Percentiles rank a stretch among this genome's conserved stretches.
Evolutionary conservation across 2,888 invertebrate species (phyloP).

Genomic region (Chalcis sispes): DNA sequence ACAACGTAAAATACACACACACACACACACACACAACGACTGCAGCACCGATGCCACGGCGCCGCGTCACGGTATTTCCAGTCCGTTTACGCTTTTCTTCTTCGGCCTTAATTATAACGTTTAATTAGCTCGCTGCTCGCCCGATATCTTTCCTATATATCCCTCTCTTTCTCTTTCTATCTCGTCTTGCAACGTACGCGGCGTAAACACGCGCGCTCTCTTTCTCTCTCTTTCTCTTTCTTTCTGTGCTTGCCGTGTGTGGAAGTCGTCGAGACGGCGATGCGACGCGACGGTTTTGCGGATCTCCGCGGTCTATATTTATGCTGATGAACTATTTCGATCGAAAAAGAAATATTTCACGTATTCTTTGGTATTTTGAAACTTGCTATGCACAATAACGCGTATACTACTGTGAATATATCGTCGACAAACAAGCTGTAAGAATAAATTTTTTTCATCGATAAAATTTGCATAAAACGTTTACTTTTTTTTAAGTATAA

Average conservation of each 20-base stretch:
- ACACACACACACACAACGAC: no score
- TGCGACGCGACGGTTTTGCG: neutral
- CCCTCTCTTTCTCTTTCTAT: no score
- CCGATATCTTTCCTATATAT: no score
- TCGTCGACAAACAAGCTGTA: no score
- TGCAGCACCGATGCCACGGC: neutral
- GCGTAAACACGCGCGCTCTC: neutral
- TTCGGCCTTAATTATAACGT: constrained; percentile 52
- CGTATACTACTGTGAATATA: no score
- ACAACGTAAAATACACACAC: constrained; percentile 23
- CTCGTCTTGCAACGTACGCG: neutral
- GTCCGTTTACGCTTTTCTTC: constrained; percentile 46
- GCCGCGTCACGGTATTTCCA: constrained; percentile 41
- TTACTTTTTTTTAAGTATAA: no score
- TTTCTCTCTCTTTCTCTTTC: neutral
- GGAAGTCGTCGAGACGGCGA: constrained; percentile 7
- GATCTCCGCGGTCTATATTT: constrained; percentile 1
- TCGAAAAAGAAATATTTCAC: neutral
- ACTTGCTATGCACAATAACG: no score
- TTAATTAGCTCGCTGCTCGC: constrained; percentile 52
- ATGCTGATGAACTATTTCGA: constrained; percentile 8
- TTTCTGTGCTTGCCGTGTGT: no score
- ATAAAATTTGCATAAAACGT: no score
- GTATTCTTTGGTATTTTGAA: no score
- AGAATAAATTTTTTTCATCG: no score